Evolutionary conservation across 2,888 invertebrate species (phyloP).

Genomic region (Melipona beecheii): DNA sequence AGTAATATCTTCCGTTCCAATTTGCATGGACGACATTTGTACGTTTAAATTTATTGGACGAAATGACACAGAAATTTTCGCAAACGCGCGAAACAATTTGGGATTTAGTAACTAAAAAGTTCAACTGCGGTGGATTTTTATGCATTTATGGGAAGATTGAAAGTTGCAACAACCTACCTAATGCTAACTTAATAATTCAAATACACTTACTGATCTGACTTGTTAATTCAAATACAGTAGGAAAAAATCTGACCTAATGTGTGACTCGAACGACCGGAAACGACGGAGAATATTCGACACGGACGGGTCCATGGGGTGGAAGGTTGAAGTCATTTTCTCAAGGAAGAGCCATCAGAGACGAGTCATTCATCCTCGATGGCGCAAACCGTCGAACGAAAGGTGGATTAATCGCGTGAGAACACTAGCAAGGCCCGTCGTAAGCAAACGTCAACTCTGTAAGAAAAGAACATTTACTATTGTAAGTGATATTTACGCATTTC

Average conservation of each 20-base stretch:
- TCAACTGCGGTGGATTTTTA: no score
- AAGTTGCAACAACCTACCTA: no score
- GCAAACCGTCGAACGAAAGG: slow-evolving; percentile 2
- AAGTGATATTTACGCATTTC: neutral
- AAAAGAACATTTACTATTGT: neutral
- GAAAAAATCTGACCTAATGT: no score
- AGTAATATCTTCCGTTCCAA: neutral
- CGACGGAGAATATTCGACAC: neutral
- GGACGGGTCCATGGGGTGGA: neutral
- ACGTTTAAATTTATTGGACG: neutral
- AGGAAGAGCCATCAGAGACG: slow-evolving; percentile 13
- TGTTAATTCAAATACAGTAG: no score
- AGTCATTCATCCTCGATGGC: slow-evolving; percentile 29
- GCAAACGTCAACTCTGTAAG: slow-evolving; percentile 36
- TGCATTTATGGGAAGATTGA: no score
- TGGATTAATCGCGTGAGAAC: slow-evolving; percentile 24
- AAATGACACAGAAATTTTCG: no score
- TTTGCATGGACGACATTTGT: no score
- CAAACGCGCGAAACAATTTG: no score
- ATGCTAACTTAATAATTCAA: no score
- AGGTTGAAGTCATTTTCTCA: neutral
- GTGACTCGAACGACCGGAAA: no score
- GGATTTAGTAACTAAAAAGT: no score
- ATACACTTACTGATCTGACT: no score
- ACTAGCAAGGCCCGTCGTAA: slow-evolving; percentile 52